Conservation (phyloP, 2,797 vertebrate species). For the Limosa lapponica region DNA sequence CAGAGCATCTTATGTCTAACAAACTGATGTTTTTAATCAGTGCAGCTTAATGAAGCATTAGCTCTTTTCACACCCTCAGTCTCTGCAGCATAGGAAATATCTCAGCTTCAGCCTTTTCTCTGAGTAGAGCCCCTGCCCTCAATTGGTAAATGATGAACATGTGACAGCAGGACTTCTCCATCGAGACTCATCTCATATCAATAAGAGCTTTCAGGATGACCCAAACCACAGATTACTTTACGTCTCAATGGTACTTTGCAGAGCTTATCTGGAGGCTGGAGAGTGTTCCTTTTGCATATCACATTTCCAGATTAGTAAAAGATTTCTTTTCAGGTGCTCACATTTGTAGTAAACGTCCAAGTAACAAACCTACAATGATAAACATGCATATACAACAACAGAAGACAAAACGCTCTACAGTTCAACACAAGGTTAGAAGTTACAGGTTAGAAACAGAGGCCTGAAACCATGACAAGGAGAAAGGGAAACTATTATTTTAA, state of each 20-base stretch:
- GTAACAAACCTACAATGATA: background rate
- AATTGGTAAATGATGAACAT: background rate
- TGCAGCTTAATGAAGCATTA: background rate
- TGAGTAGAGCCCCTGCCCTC: slow-evolving; percentile 1
- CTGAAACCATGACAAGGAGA: background rate
- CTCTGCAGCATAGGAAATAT: background rate
- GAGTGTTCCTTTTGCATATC: background rate
- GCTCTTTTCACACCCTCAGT: background rate
- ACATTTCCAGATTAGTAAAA: slow-evolving; percentile 52
- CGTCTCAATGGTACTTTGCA: slow-evolving; percentile 49
- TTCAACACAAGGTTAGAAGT: background rate
- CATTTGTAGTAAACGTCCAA: slow-evolving; percentile 52
- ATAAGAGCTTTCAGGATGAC: slow-evolving; percentile 72
- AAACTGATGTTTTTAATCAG: slow-evolving; percentile 1
- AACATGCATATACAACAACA: background rate
- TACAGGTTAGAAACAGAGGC: background rate
- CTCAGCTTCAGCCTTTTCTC: slow-evolving; percentile 21
- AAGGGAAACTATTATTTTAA: background rate
- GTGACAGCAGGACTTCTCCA: slow-evolving; percentile 64
- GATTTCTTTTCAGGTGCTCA: slow-evolving; percentile 46
- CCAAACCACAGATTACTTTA: slow-evolving; percentile 67
- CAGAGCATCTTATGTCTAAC: background rate
- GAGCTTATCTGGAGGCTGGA: slow-evolving; percentile 41
- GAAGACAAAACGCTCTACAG: background rate
- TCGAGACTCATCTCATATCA: slow-evolving; percentile 62